These are phyloP conservation scores for Takifugu rubripes DNA, from an alignment of 2,797 vertebrate species.

Conservation along the genomic window DNA sequence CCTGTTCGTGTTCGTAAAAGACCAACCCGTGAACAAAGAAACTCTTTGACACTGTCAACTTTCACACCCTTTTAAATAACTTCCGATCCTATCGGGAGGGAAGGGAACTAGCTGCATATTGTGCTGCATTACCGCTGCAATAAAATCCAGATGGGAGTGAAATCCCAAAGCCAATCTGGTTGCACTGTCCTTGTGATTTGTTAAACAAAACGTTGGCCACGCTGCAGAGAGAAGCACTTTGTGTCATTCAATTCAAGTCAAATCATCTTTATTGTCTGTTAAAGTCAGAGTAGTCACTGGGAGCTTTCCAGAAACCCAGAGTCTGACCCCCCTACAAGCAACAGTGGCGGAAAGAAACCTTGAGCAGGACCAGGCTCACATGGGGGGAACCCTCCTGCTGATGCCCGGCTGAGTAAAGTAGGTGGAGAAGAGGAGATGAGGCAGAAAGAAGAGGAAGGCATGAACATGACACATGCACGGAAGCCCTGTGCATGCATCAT, in stretches of 20 bases:
- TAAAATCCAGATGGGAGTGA: background rate
- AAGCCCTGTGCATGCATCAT: slow-evolving; percentile 2
- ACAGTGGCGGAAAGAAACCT: too few relatives aligned
- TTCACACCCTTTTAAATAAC: slow-evolving; percentile 5
- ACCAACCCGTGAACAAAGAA: slow-evolving; percentile 12
- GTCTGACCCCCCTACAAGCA: too few relatives aligned
- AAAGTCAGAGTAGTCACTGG: too few relatives aligned
- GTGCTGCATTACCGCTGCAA: background rate
- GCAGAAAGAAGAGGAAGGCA: too few relatives aligned
- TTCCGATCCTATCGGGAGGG: slow-evolving; percentile 2
- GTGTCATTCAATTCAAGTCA: too few relatives aligned
- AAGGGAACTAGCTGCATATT: background rate
- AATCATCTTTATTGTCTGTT: too few relatives aligned
- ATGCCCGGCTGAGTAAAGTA: too few relatives aligned
- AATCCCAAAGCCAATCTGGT: background rate
- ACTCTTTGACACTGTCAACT: slow-evolving; percentile 10
- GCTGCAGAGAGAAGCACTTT: slow-evolving; percentile 17
- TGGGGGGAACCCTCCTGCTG: too few relatives aligned
- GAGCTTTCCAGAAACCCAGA: background rate
- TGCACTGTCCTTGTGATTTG: slow-evolving; percentile 62
- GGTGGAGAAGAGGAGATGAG: too few relatives aligned
- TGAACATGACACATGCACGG: too few relatives aligned
- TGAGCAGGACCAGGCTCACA: background rate
- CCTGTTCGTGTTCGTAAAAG: slow-evolving; percentile 20
- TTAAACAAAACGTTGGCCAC: slow-evolving; percentile 68